Conservation (phyloP, 2,888 invertebrate species). For the Nebria brevicollis region DNA sequence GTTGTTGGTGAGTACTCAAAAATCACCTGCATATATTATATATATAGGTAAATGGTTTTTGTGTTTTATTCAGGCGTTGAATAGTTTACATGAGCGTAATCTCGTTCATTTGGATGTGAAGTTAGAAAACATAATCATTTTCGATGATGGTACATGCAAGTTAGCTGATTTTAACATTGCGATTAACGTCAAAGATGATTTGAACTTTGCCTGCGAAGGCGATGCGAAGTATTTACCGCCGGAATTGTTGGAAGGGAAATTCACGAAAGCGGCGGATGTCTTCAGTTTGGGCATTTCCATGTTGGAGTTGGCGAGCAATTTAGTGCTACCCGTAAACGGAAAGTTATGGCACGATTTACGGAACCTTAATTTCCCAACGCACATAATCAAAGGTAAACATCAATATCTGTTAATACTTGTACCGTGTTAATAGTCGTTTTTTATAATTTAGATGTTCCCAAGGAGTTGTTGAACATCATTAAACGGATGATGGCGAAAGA, state of each 20-base stretch:
- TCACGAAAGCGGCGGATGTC: constrained; percentile 77
- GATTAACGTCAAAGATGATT: constrained; percentile 68
- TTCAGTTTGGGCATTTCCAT: constrained; percentile 79
- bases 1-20: constrained; percentile 55
- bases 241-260: constrained; percentile 73
- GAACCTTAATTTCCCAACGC: constrained; percentile 66
- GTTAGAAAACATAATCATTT: constrained; percentile 79
- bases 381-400: constrained; percentile 60
- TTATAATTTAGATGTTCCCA: constrained; percentile 61
- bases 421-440: constrained; percentile 27
- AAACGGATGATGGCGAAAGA: constrained; percentile 69
- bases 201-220: constrained; percentile 65
- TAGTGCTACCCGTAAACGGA: constrained; percentile 76
- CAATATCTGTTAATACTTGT: constrained; percentile 16
- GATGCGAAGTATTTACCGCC: constrained; percentile 81
- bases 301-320: constrained; percentile 75
- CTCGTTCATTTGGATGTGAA: constrained; percentile 82
- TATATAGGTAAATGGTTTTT: neutral
- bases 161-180: constrained; percentile 81
- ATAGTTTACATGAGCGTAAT: constrained; percentile 74
- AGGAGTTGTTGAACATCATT: constrained; percentile 66
- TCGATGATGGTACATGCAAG: constrained; percentile 73
- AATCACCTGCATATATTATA: neutral
- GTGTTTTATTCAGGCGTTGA: constrained; percentile 66
- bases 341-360: constrained; percentile 75